Conservation (phyloP, 2,888 invertebrate genomes). For the Vandiemenella viatica region DNA sequence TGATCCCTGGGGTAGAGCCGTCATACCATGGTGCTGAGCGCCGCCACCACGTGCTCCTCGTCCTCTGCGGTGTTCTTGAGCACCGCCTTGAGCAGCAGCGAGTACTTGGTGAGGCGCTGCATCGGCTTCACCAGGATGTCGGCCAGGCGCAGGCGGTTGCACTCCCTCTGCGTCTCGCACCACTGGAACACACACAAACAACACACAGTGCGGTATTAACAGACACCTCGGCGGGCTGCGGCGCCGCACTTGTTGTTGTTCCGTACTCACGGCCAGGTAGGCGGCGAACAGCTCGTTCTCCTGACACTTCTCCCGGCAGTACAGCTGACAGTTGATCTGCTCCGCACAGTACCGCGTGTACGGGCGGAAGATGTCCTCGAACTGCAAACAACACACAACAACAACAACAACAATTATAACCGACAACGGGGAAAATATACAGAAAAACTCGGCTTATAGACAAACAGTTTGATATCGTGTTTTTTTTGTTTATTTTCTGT, state of each 20-base stretch:
- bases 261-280: constrained; percentile 60
- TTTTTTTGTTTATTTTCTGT: no score
- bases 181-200: constrained; percentile 52
- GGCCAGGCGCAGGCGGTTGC: constrained; percentile 69
- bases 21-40: no score
- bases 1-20: no score
- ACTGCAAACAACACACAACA: constrained; percentile 27
- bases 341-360: constrained; percentile 82
- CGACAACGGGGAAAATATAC: background rate
- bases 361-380: constrained; percentile 64
- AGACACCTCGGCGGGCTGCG: no score
- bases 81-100: constrained; percentile 71
- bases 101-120: constrained; percentile 91
- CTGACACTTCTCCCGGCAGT: constrained; percentile 66
- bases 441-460: no score
- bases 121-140: constrained; percentile 93
- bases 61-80: constrained; percentile 64
- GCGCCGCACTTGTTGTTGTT: no score
- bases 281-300: constrained; percentile 73
- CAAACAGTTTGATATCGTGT: no score
- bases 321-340: constrained; percentile 72
- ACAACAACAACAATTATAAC: no score
- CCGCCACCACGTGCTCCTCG: no score
- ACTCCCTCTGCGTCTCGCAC: constrained; percentile 84
- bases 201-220: no score